Conservation (phyloP, 2,797 vertebrate genomes). For the Synanceia verrucosa region DNA sequence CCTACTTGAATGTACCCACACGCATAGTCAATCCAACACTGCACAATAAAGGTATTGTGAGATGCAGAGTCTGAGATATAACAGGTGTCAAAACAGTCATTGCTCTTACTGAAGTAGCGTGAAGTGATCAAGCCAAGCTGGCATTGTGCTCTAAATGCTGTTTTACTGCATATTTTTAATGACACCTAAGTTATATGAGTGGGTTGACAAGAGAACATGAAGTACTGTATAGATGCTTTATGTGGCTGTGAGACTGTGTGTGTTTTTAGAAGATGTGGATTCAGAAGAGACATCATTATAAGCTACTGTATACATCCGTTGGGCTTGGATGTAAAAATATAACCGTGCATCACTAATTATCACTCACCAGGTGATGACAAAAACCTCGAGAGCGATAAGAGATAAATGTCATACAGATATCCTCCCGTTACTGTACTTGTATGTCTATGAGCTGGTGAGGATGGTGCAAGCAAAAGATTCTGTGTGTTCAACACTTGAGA, state of each 20-base stretch:
- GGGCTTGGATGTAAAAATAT: neutral
- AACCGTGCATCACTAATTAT: neutral
- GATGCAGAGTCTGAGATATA: constrained; percentile 15
- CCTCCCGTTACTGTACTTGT: neutral
- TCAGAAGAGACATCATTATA: constrained; percentile 5
- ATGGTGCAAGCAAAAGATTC: neutral
- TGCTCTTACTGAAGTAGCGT: neutral
- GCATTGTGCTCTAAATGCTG: neutral
- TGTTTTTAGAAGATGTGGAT: constrained; percentile 9
- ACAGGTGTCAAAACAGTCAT: constrained; percentile 22
- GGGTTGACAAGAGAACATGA: constrained; percentile 32
- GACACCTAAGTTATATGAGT: constrained; percentile 31
- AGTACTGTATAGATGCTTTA: constrained; percentile 8
- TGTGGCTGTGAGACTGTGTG: neutral
- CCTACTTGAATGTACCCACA: constrained; percentile 33
- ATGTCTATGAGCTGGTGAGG: constrained; percentile 5
- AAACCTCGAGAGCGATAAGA: neutral
- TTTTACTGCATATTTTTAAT: constrained; percentile 11
- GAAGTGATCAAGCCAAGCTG: neutral
- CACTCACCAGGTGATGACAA: neutral
- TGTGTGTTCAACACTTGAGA: constrained; percentile 28
- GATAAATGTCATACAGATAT: neutral
- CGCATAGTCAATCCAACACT: constrained; percentile 17
- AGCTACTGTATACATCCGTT: neutral
- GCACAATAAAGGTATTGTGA: constrained; percentile 20